phyloP scores from a whole-genome alignment of 2,888 invertebrate species.

The Drosophila emarginata region DNA sequence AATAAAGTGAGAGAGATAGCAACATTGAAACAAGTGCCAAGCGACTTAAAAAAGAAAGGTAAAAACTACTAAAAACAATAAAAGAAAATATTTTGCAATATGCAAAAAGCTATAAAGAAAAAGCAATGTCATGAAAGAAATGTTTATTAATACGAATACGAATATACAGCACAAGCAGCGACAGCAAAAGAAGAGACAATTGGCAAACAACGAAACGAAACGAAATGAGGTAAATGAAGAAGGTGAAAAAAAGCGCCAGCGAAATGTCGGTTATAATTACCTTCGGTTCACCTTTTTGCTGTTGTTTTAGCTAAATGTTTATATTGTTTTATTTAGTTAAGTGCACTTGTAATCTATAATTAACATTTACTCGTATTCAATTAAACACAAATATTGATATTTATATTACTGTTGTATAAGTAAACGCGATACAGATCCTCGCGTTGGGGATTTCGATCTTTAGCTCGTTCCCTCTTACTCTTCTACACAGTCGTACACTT shows the following conservation, averaged over 20 bases:
- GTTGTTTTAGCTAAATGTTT: conserved; percentile 29
- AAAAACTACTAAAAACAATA: conserved; percentile 52
- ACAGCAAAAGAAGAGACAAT: conserved; percentile 9
- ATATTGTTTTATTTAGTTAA: conserved; percentile 44
- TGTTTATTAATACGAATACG: conserved; percentile 8
- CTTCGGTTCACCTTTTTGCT: conserved; percentile 30
- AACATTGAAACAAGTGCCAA: conserved; percentile 52
- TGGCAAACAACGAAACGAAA: conserved; percentile 4
- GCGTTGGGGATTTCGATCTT: conserved; percentile 70
- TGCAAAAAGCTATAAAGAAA: conserved; percentile 40
- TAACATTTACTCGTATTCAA: conserved; percentile 64
- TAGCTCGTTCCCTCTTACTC: conserved; percentile 20
- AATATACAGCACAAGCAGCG: background rate
- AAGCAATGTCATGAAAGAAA: conserved; percentile 48
- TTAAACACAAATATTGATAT: conserved; percentile 18
- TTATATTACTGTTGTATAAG: conserved; percentile 19
- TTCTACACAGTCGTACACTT: conserved; percentile 14
- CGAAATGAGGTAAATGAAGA: conserved; percentile 48
- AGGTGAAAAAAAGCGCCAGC: conserved; percentile 32
- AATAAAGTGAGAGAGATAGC: conserved; percentile 44
- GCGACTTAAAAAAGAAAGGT: conserved; percentile 51
- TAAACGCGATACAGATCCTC: conserved; percentile 79
- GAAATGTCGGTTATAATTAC: conserved; percentile 56
- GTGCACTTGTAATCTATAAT: conserved; percentile 65
- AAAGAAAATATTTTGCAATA: conserved; percentile 21